phyloP scores from a whole-genome alignment of 1,140 invertebrate species.

The Panagrolaimus sp. region DNA sequence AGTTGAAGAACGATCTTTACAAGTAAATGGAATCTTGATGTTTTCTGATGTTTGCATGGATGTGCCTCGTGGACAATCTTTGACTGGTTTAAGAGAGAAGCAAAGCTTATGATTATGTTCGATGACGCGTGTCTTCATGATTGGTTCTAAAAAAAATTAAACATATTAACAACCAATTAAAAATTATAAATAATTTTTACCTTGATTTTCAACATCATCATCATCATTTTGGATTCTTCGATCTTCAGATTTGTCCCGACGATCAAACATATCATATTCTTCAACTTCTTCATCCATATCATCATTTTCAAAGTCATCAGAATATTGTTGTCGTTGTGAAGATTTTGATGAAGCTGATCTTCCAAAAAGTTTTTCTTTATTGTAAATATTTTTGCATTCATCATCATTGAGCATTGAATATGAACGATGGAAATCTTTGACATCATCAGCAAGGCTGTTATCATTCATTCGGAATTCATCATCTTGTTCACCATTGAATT shows the following conservation, averaged over 20 bases:
- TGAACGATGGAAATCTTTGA: slow-evolving; percentile 33
- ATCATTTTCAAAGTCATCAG: too few species aligned
- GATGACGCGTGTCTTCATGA: slow-evolving; percentile 1
- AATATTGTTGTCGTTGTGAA: too few species aligned
- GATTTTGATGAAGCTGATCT: too few species aligned
- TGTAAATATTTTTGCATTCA: neutral
- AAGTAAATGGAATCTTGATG: slow-evolving; percentile 29
- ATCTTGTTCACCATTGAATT: slow-evolving; percentile 24
- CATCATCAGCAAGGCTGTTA: slow-evolving; percentile 21
- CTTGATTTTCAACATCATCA: too few species aligned
- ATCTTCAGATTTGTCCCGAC: too few species aligned
- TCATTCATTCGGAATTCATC: slow-evolving; percentile 20
- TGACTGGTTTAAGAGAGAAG: slow-evolving; percentile 34
- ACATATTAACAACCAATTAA: too few species aligned
- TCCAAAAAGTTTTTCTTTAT: neutral
- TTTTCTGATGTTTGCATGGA: slow-evolving; percentile 11
- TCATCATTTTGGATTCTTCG: too few species aligned
- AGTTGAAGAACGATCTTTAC: slow-evolving; percentile 28
- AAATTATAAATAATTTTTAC: too few species aligned
- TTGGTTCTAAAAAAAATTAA: neutral
- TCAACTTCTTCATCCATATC: too few species aligned
- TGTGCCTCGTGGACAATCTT: slow-evolving; percentile 28
- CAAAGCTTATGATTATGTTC: slow-evolving; percentile 26
- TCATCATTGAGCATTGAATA: slow-evolving; percentile 13
- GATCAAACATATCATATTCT: too few species aligned